Conservation (phyloP, 2,797 vertebrate species). For the Coracias cyanogaster region DNA sequence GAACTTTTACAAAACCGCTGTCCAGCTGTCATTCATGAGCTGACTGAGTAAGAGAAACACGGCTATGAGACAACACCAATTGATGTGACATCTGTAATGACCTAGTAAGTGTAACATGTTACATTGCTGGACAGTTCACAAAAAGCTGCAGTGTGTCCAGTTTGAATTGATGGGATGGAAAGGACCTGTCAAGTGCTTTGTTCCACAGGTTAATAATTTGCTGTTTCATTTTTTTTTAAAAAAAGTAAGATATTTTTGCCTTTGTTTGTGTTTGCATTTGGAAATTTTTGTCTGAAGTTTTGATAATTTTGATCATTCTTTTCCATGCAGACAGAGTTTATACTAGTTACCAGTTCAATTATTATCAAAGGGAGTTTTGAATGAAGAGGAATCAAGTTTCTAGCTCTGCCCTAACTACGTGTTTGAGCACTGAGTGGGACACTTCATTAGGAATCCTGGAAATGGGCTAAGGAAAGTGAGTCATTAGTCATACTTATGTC, state of each 20-base stretch:
- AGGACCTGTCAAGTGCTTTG: conserved; percentile 15
- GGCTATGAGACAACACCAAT: not conserved
- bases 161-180: conserved; percentile 34
- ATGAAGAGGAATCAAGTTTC: conserved; percentile 40
- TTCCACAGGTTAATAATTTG: not conserved
- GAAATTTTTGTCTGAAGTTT: conserved; percentile 26
- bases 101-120: not conserved
- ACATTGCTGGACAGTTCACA: not conserved
- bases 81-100: conserved; percentile 12
- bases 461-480: conserved; percentile 1
- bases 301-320: conserved; percentile 21
- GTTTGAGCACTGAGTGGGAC: not conserved
- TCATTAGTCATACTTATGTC: not conserved
- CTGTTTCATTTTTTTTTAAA: not conserved
- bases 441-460: conserved; percentile 39
- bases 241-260: not conserved
- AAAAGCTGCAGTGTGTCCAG: not conserved
- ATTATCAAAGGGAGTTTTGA: conserved; percentile 54
- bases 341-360: conserved; percentile 60
- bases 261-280: not conserved
- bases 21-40: not conserved
- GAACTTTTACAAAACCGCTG: not conserved
- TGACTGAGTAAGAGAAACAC: not conserved
- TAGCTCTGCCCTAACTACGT: not conserved
- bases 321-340: conserved; percentile 26